These are phyloP conservation scores for Lemur catta DNA, from an alignment of 2,797 vertebrate species.

Conservation along the genomic window DNA sequence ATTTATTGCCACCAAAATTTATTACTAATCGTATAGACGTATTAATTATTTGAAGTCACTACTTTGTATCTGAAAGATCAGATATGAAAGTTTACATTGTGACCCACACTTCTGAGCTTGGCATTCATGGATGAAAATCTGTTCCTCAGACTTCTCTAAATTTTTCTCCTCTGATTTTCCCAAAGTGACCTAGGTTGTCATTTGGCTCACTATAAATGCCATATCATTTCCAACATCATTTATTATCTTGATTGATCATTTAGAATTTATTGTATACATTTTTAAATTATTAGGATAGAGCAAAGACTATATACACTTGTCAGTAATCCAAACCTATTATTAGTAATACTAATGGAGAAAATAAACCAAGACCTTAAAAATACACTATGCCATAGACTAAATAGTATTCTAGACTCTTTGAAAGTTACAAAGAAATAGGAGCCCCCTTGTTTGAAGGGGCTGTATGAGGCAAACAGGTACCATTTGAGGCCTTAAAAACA, in stretches of 20 bases:
- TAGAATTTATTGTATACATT: not conserved
- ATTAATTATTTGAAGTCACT: not conserved
- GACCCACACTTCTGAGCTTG: not conserved
- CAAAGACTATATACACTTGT: not conserved
- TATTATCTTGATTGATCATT: not conserved
- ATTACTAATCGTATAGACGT: not conserved
- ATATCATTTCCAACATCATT: not conserved
- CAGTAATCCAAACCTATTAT: not conserved
- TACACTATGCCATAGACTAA: not conserved
- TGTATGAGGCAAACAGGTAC: not conserved
- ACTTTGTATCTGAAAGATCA: not conserved
- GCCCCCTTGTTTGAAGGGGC: not conserved
- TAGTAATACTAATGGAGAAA: not conserved
- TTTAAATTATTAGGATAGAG: not conserved
- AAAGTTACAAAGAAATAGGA: not conserved
- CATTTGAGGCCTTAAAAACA: not conserved
- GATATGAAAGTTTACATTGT: not conserved
- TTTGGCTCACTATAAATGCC: not conserved
- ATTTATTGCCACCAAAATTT: not conserved
- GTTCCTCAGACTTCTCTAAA: not conserved
- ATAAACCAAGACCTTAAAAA: not conserved
- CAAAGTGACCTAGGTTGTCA: not conserved
- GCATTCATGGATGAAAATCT: not conserved
- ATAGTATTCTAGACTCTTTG: not conserved
- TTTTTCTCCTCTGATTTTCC: not conserved